phyloP scores from a whole-genome alignment of 2,888 invertebrate genomes.

The Meta bourneti region DNA sequence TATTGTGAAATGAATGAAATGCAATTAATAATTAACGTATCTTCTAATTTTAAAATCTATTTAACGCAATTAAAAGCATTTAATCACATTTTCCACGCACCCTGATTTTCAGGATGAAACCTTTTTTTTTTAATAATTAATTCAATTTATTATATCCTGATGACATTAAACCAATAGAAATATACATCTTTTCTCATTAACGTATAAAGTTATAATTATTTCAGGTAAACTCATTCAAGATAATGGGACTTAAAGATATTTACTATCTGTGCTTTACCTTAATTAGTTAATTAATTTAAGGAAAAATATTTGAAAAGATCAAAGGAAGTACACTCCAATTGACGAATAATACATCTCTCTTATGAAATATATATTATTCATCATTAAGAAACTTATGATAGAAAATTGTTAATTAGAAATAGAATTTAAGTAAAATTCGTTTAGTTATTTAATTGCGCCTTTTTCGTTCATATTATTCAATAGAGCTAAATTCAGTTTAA shows the following conservation, averaged over 20 bases:
- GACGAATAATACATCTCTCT: not conserved
- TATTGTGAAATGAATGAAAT: no score
- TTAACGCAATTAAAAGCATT: no score
- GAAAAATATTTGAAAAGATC: not conserved
- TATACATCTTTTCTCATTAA: no score
- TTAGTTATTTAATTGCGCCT: not conserved
- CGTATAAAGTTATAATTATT: no score
- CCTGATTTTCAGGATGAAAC: no score
- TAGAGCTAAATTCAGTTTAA: no score
- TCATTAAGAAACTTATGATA: not conserved
- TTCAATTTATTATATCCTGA: no score
- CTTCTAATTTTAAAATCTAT: no score
- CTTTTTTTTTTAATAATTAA: no score
- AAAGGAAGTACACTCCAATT: not conserved
- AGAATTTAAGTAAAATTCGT: not conserved
- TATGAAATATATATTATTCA: not conserved
- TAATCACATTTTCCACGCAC: no score
- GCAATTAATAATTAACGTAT: no score
- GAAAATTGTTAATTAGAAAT: conserved; percentile 1
- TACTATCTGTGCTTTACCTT: not conserved
- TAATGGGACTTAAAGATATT: not conserved
- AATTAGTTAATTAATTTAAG: not conserved
- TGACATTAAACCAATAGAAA: no score
- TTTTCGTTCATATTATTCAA: not conserved
- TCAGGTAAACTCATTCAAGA: not conserved